phyloP scores from a whole-genome alignment of 2,797 vertebrate genomes.

The Acipenser oxyrinchus region DNA sequence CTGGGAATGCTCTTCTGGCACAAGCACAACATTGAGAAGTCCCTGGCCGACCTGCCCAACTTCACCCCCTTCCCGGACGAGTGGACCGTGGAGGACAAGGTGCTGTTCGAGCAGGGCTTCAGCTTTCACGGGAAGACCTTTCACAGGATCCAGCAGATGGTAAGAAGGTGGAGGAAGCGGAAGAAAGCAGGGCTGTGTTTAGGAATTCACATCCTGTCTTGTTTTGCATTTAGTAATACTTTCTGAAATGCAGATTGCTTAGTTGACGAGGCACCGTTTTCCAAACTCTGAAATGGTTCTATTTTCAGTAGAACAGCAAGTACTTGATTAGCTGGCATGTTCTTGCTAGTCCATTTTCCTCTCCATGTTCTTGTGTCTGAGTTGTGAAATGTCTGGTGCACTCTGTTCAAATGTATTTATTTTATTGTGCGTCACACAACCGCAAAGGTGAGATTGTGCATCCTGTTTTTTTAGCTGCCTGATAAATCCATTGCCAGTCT shows the following conservation, averaged over 20 bases:
- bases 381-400: background rate
- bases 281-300: no score
- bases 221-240: no score
- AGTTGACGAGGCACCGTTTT: no score
- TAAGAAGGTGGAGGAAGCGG: constrained; percentile 42
- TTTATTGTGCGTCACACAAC: background rate
- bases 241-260: no score
- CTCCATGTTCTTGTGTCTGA: background rate
- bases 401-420: constrained; percentile 1
- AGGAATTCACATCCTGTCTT: background rate
- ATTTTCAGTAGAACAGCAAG: no score
- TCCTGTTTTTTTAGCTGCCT: constrained; percentile 62
- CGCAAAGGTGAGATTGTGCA: background rate
- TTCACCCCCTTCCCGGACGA: constrained; percentile 95
- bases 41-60: constrained; percentile 89
- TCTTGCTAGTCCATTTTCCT: background rate
- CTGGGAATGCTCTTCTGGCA: constrained; percentile 98
- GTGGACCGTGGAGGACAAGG: constrained; percentile 95
- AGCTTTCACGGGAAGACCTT: constrained; percentile 96
- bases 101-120: constrained; percentile 92
- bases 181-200: background rate
- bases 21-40: constrained; percentile 94
- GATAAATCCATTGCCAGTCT: constrained; percentile 91
- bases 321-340: no score
- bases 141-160: constrained; percentile 95